A percentile compares a stretch with the other conserved stretches of the same genome.
phyloP scores from a whole-genome alignment of 2,888 invertebrate genomes.

The Pheosia gnoma region DNA sequence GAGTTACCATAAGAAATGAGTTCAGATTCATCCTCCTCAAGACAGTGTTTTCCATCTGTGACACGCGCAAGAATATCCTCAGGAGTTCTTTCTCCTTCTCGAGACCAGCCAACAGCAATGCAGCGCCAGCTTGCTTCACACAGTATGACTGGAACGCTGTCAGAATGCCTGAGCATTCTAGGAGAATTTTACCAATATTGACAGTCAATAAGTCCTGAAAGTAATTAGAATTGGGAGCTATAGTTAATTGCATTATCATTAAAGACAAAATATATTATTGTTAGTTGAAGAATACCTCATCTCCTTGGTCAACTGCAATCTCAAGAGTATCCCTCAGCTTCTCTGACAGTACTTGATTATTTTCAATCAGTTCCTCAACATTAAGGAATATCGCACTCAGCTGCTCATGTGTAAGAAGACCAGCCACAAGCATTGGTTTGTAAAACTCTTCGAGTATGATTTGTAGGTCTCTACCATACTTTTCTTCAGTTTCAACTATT shows the following conservation, averaged over 20 bases:
- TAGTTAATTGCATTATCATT: background rate
- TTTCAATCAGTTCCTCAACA: slow-evolving; percentile 95
- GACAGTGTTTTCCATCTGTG: slow-evolving; percentile 98
- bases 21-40: slow-evolving; percentile 97
- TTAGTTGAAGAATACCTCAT: slow-evolving; percentile 78
- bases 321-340: slow-evolving; percentile 94
- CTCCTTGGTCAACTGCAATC: slow-evolving; percentile 91
- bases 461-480: slow-evolving; percentile 96
- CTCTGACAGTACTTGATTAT: slow-evolving; percentile 93
- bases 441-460: slow-evolving; percentile 97
- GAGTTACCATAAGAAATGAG: slow-evolving; percentile 94
- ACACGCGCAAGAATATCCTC: slow-evolving; percentile 96
- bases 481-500: slow-evolving; percentile 97
- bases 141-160: slow-evolving; percentile 98
- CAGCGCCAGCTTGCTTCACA: slow-evolving; percentile 95
- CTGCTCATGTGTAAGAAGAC: slow-evolving; percentile 95
- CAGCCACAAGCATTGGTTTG: slow-evolving; percentile 96
- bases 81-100: slow-evolving; percentile 97
- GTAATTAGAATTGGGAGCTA: slow-evolving; percentile 6
- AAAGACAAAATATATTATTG: background rate
- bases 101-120: slow-evolving; percentile 92
- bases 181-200: slow-evolving; percentile 94
- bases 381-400: slow-evolving; percentile 96
- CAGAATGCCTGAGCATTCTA: slow-evolving; percentile 96
- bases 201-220: slow-evolving; percentile 91